phyloP scores from a whole-genome alignment of 2,888 invertebrate genomes.

The Rhagonycha fulva region DNA sequence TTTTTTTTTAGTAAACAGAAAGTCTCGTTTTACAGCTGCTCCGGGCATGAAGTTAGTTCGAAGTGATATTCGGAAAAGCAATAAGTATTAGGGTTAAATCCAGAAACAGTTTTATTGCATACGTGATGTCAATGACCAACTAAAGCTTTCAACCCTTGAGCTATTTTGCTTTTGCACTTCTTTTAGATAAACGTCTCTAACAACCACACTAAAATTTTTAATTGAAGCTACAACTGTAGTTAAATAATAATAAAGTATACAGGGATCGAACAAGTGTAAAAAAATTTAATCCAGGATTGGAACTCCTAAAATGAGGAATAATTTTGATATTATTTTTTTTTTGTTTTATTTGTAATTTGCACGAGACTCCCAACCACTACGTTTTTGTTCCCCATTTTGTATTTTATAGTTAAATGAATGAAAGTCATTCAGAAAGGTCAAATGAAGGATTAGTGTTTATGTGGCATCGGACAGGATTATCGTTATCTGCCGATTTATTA shows the following conservation, averaged over 20 bases:
- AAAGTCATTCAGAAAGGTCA: too few species aligned
- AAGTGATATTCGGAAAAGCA: slow-evolving; percentile 40
- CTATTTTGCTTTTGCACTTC: slow-evolving; percentile 36
- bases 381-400: too few species aligned
- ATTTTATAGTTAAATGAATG: too few species aligned
- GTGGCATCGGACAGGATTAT: too few species aligned
- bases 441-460: too few species aligned
- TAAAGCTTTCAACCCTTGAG: slow-evolving; percentile 31
- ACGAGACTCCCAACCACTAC: too few species aligned
- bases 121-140: slow-evolving; percentile 50
- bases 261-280: too few species aligned
- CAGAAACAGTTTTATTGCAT: slow-evolving; percentile 50
- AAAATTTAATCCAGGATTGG: too few species aligned
- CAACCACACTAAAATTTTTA: neutral
- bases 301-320: too few species aligned
- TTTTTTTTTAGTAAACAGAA: neutral
- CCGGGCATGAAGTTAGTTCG: slow-evolving; percentile 32
- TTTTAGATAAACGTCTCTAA: slow-evolving; percentile 3
- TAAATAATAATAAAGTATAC: neutral
- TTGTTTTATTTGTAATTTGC: too few species aligned
- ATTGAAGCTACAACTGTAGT: neutral
- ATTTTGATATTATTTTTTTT: too few species aligned
- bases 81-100: slow-evolving; percentile 45
- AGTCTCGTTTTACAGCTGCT: slow-evolving; percentile 14
- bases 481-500: too few species aligned